Evolutionary conservation across 2,113 vertebrate genomes (phyloP).

Genomic region (Erythrocebus patas): DNA sequence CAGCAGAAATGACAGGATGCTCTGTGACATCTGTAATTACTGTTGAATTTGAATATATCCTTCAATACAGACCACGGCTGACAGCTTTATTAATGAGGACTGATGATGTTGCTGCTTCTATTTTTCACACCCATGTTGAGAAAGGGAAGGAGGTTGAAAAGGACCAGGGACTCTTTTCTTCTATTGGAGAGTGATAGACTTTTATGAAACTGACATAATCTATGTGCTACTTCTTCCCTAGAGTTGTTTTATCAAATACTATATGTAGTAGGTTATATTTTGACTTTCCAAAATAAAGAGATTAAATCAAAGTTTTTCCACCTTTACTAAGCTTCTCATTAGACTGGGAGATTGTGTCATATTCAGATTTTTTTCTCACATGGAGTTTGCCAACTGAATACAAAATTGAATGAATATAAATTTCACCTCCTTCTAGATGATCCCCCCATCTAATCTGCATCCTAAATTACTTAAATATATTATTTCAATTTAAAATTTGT

Average conservation of each 20-base stretch:
- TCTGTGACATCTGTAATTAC: neutral
- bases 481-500: neutral
- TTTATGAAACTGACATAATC: neutral
- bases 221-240: neutral
- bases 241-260: neutral
- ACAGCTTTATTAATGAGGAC: neutral
- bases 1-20: neutral
- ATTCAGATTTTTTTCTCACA: neutral
- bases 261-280: neutral
- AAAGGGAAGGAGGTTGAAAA: neutral
- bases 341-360: neutral
- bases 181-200: neutral
- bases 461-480: neutral
- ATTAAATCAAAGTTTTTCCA: neutral
- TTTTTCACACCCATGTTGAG: neutral
- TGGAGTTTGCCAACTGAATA: accelerated
- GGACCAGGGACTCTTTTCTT: neutral
- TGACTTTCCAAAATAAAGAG: neutral
- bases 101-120: neutral
- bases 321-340: neutral
- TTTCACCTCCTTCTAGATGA: too few relatives aligned
- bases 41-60: neutral
- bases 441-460: neutral
- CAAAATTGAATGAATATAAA: neutral
- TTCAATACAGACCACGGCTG: neutral